Percentiles rank a stretch among this genome's conserved stretches.
phyloP scores from a whole-genome alignment of 2,113 vertebrate species.

The Eolophus roseicapilla region DNA sequence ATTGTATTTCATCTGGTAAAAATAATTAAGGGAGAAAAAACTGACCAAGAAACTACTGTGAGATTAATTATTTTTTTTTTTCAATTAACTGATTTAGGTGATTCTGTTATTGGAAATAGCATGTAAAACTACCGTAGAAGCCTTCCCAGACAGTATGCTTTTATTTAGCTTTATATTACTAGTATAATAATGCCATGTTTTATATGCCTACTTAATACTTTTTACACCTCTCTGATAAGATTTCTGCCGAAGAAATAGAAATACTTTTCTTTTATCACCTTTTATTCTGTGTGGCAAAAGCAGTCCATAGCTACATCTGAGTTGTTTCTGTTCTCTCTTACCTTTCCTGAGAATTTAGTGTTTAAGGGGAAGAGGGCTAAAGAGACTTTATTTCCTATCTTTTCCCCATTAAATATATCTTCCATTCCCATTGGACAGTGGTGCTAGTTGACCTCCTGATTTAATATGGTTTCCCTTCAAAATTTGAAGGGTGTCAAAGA shows the following conservation, averaged over 20 bases:
- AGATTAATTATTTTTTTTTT: neutral
- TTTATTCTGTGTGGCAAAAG: neutral
- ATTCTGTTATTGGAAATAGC: conserved; percentile 20
- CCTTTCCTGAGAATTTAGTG: neutral
- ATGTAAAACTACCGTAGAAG: conserved; percentile 17
- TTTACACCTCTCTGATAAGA: conserved; percentile 66
- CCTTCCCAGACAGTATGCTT: conserved; percentile 11
- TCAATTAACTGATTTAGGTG: conserved; percentile 27
- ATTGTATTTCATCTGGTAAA: neutral
- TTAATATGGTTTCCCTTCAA: neutral
- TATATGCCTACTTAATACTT: conserved; percentile 64
- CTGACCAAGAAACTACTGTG: neutral
- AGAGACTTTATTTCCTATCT: neutral
- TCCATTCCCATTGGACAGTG: neutral
- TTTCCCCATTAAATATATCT: neutral
- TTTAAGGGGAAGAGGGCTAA: neutral
- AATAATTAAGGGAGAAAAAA: neutral
- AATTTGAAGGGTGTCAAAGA: neutral
- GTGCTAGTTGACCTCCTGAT: neutral
- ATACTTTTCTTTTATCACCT: neutral
- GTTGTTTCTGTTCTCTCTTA: neutral
- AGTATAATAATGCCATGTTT: conserved; percentile 60
- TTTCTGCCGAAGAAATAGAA: conserved; percentile 29
- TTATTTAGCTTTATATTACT: conserved; percentile 59
- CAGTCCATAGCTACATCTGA: neutral